Conservation (phyloP, 2,113 vertebrate genomes). For the Aldabrachelys gigantea region DNA sequence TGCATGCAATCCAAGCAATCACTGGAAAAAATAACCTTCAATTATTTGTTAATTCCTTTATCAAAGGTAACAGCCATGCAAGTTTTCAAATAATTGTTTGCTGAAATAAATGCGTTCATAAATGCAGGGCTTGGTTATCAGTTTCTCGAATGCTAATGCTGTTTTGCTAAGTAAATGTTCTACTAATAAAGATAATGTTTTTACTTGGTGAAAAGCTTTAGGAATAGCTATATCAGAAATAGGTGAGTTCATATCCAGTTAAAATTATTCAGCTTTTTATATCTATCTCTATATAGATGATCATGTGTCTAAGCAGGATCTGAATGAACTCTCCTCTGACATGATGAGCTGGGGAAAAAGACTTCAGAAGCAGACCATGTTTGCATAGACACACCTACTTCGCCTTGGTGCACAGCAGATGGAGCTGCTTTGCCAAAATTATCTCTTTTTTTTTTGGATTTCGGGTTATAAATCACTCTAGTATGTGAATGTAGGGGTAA, state of each 20-base stretch:
- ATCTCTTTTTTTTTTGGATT: background rate
- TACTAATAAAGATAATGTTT: background rate
- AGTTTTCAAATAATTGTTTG: background rate
- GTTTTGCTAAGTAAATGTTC: background rate
- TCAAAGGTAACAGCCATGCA: background rate
- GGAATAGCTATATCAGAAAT: background rate
- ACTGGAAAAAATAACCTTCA: background rate
- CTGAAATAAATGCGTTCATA: background rate
- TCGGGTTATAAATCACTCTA: background rate
- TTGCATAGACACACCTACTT: background rate
- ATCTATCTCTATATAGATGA: background rate
- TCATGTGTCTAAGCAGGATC: background rate
- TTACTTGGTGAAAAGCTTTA: background rate
- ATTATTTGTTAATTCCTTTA: background rate
- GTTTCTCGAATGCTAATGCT: background rate
- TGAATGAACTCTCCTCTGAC: background rate
- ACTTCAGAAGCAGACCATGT: background rate
- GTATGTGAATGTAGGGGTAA: background rate
- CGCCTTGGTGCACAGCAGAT: background rate
- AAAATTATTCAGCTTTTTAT: background rate
- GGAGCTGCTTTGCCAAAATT: background rate
- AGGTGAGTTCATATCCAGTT: background rate
- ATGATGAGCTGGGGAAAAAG: background rate
- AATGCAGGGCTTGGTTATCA: background rate
- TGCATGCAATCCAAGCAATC: background rate